Conservation (phyloP, 2,797 vertebrate species). For the Sarcophilus harrisii region DNA sequence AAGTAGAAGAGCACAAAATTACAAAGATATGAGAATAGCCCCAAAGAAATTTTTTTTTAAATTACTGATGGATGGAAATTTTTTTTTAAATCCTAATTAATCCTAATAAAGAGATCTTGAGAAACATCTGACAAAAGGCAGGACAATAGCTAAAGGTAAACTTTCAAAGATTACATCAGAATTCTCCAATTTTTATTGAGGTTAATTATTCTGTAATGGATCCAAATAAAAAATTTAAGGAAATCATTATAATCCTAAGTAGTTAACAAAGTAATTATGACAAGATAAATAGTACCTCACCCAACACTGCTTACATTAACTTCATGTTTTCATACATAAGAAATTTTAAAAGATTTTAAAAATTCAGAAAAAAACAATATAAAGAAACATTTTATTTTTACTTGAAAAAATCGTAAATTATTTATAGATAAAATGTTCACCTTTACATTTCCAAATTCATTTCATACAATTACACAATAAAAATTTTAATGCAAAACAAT, state of each 20-base stretch:
- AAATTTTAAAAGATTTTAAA: conserved; percentile 56
- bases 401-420: no score
- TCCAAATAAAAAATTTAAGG: neutral
- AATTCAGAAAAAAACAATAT: neutral
- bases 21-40: neutral
- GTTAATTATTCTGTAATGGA: neutral
- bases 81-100: neutral
- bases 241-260: neutral
- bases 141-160: neutral
- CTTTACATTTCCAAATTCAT: neutral
- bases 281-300: neutral
- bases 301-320: neutral
- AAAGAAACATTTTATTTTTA: neutral
- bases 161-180: neutral
- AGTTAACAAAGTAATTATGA: neutral
- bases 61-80: neutral
- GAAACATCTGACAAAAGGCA: neutral
- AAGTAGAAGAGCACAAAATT: no score
- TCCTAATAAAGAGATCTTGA: neutral
- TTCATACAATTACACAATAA: conserved; percentile 19
- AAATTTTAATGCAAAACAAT: neutral
- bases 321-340: conserved; percentile 55
- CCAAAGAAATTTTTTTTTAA: neutral
- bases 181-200: neutral
- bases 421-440: no score